A percentile compares a stretch with the other conserved stretches of the same genome.
These are phyloP conservation scores for Drosophila biarmipes DNA, from an alignment of 1,140 invertebrate species.

Conservation along the genomic window DNA sequence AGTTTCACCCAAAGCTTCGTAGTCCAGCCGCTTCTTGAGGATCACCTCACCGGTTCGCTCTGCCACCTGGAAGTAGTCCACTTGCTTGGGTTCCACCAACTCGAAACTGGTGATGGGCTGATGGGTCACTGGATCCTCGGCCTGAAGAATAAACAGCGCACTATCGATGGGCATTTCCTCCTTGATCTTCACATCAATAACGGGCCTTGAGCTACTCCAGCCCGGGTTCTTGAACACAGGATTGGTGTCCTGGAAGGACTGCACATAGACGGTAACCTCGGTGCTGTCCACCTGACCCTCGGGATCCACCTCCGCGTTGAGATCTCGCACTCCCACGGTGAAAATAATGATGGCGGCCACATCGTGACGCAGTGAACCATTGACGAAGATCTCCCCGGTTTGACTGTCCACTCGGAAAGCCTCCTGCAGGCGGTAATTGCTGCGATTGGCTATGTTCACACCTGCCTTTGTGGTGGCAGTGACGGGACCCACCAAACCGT, in stretches of 20 bases:
- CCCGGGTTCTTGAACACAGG: conserved; percentile 90
- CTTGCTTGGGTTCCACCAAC: conserved; percentile 74
- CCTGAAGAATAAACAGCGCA: conserved; percentile 90
- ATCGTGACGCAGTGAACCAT: conserved; percentile 90
- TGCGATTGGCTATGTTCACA: conserved; percentile 87
- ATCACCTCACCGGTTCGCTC: conserved; percentile 89
- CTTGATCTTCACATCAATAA: conserved; percentile 88
- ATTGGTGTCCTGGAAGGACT: conserved; percentile 91
- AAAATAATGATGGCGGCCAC: conserved; percentile 92
- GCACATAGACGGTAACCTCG: conserved; percentile 92
- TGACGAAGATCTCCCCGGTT: conserved; percentile 89
- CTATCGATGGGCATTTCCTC: conserved; percentile 92
- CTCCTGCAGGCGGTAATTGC: conserved; percentile 88
- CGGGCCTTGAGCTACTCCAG: conserved; percentile 88
- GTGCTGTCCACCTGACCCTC: conserved; percentile 88
- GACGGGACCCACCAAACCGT: conserved; percentile 88
- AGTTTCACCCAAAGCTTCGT: conserved; percentile 87
- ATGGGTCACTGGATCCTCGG: conserved; percentile 89
- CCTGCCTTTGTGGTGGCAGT: conserved; percentile 91
- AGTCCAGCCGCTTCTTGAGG: conserved; percentile 90
- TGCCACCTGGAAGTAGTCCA: conserved; percentile 86
- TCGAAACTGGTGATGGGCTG: conserved; percentile 88
- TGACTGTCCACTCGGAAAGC: conserved; percentile 89
- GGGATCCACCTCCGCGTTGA: conserved; percentile 88
- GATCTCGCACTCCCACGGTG: conserved; percentile 89